Percentiles rank a stretch among this genome's conserved stretches.
phyloP scores from a whole-genome alignment of 2,888 invertebrate genomes.

The Tineola bisselliella region DNA sequence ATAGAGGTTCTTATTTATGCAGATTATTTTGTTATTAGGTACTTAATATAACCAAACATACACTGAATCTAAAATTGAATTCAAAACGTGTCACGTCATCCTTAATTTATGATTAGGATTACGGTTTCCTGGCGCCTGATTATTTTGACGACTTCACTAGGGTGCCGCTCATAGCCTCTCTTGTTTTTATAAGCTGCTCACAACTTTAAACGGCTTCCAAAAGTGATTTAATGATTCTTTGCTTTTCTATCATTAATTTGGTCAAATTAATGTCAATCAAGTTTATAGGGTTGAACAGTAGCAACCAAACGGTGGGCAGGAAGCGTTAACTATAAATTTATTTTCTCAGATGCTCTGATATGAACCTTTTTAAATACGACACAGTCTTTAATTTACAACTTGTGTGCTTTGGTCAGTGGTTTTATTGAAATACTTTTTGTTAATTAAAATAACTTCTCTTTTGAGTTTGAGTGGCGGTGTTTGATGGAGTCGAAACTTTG shows the following conservation, averaged over 20 bases:
- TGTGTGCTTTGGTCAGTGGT: constrained; percentile 35
- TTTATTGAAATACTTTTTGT: constrained; percentile 52
- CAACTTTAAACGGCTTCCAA: constrained; percentile 6
- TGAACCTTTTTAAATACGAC: constrained; percentile 35
- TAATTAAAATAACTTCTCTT: constrained; percentile 49
- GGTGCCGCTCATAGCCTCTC: constrained; percentile 32
- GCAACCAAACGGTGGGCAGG: constrained; percentile 30
- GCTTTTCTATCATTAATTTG: constrained; percentile 29
- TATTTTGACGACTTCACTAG: constrained; percentile 36
- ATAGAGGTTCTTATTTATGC: not conserved
- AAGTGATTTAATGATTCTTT: constrained; percentile 16
- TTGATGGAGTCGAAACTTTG: not conserved
- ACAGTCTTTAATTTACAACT: constrained; percentile 40
- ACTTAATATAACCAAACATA: not conserved
- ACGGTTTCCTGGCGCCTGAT: constrained; percentile 35
- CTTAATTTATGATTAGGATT: constrained; percentile 39
- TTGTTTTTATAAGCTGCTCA: constrained; percentile 29
- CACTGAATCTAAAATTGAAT: not conserved
- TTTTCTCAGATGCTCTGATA: constrained; percentile 36
- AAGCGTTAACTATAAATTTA: constrained; percentile 41
- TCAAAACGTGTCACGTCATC: constrained; percentile 24
- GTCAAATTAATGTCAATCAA: constrained; percentile 53
- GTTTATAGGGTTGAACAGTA: constrained; percentile 58
- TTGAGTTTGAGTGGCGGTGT: constrained; percentile 26
- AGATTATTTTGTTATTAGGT: no score